phyloP scores from a whole-genome alignment of 2,113 vertebrate genomes.

The Sarotherodon lohbergeri region DNA sequence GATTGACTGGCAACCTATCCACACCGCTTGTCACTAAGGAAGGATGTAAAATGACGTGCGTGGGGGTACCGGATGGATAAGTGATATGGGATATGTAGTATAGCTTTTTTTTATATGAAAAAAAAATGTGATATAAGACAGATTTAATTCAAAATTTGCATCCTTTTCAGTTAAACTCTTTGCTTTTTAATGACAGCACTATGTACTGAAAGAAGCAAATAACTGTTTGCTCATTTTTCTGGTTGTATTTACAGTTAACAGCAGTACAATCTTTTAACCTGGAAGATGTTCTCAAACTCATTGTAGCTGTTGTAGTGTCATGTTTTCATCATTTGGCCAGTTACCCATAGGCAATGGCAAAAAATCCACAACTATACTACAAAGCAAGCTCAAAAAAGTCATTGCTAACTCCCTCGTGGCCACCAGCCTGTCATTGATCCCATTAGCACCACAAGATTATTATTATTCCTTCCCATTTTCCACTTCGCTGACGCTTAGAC shows the following conservation, averaged over 20 bases:
- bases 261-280: neutral
- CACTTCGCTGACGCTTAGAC: neutral
- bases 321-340: neutral
- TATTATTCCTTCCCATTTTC: constrained; percentile 2
- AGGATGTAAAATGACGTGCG: neutral
- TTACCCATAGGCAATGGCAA: neutral
- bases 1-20: neutral
- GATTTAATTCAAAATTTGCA: neutral
- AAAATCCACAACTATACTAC: neutral
- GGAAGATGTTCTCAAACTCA: neutral
- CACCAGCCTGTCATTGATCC: neutral
- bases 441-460: constrained; percentile 10
- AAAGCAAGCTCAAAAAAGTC: neutral
- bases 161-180: neutral
- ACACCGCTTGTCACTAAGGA: neutral
- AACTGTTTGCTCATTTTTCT: neutral
- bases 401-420: neutral
- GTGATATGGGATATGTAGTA: neutral
- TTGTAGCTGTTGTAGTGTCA: neutral
- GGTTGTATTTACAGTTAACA: neutral
- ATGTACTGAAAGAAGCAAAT: neutral
- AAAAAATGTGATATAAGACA: neutral
- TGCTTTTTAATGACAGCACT: neutral
- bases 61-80: neutral
- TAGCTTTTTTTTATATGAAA: neutral